phyloP scores from a whole-genome alignment of 1,140 invertebrate species.

The Diprion similis region DNA sequence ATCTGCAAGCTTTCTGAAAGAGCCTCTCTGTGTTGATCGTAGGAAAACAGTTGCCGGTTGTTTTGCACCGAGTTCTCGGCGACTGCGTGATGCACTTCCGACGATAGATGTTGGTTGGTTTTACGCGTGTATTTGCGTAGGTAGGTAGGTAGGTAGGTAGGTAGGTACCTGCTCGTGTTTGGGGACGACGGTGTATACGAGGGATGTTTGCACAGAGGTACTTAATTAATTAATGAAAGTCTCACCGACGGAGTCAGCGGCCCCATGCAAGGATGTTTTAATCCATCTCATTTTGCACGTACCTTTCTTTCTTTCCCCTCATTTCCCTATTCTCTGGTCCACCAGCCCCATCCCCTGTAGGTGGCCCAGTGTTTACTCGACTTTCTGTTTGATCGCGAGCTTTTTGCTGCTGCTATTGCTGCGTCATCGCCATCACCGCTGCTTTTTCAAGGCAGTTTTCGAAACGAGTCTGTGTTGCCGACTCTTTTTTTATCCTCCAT shows the following conservation, averaged over 20 bases:
- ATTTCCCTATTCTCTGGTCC: background rate
- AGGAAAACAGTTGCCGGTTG: no score
- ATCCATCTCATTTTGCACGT: background rate
- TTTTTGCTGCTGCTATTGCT: background rate
- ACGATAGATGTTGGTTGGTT: no score
- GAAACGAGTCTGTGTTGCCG: background rate
- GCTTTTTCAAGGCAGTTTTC: background rate
- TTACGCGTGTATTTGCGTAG: no score
- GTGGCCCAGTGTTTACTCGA: background rate
- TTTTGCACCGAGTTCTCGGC: no score
- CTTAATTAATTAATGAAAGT: conserved; percentile 5
- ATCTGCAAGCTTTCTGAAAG: no score
- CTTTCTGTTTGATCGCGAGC: conserved; percentile 4
- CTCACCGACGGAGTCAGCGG: background rate
- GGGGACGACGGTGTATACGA: no score
- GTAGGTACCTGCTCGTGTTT: no score
- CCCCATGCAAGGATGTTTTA: background rate
- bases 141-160: no score
- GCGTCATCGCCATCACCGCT: background rate
- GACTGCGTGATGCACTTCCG: no score
- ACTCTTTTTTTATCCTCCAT: background rate
- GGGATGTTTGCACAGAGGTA: background rate
- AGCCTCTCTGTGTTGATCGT: no score
- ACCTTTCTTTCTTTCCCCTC: background rate
- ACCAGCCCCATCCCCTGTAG: background rate